Conservation (phyloP, 2,113 vertebrate genomes). For the Ceyx margarethae region DNA sequence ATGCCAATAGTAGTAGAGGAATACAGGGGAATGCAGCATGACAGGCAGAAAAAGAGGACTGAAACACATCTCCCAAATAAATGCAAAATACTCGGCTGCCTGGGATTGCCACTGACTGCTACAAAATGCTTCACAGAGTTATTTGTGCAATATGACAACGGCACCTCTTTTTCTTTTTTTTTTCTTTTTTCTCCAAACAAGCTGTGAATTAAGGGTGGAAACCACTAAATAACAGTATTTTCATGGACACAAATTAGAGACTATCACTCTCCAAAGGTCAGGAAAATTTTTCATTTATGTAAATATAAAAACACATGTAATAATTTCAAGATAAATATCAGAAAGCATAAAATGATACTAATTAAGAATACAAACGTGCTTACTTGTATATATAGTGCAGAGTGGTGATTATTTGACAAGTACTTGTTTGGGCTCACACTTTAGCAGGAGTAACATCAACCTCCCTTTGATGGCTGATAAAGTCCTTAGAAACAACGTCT, state of each 20-base stretch:
- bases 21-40: fast-evolving
- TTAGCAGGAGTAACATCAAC: neutral
- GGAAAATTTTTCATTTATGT: neutral
- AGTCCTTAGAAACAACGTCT: neutral
- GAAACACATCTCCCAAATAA: neutral
- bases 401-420: neutral
- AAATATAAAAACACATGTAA: neutral
- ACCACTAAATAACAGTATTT: neutral
- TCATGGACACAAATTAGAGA: neutral
- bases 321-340: neutral
- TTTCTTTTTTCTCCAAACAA: neutral
- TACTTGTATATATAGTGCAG: neutral
- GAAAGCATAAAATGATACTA: neutral
- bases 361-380: neutral
- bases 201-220: neutral
- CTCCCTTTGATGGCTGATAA: neutral
- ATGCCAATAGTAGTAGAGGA: neutral
- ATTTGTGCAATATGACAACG: neutral
- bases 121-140: fast-evolving
- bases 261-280: neutral
- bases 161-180: neutral
- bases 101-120: neutral
- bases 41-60: neutral
- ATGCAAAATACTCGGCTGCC: neutral
- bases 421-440: neutral